phyloP scores from a whole-genome alignment of 2,113 vertebrate species.

The Chaenocephalus aceratus region DNA sequence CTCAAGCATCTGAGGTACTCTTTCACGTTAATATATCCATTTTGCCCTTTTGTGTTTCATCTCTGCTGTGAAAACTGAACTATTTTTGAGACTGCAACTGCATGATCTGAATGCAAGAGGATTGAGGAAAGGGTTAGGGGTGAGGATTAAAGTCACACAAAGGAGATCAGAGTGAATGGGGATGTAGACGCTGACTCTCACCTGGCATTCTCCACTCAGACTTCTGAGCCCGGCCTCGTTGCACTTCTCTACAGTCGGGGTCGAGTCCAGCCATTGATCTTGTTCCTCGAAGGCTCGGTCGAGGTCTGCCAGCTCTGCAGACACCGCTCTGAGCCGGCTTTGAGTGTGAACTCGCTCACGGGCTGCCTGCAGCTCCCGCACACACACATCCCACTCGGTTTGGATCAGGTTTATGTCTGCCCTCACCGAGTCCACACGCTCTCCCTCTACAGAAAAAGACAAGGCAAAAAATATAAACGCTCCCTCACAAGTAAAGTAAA shows the following conservation, averaged over 20 bases:
- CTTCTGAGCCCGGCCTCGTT: constrained; percentile 65
- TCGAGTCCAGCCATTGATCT: constrained; percentile 84
- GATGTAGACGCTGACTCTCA: constrained; percentile 58
- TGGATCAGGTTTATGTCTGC: constrained; percentile 79
- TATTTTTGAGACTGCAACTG: not conserved
- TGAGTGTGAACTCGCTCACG: constrained; percentile 83
- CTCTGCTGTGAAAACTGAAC: constrained; percentile 7
- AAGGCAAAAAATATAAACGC: not conserved
- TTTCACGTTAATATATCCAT: not conserved
- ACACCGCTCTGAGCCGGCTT: constrained; percentile 83
- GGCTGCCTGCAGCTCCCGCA: constrained; percentile 83
- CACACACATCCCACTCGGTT: constrained; percentile 85
- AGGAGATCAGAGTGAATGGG: not conserved
- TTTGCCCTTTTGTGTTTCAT: not conserved
- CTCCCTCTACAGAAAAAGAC: constrained; percentile 80
- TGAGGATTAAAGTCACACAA: constrained; percentile 8
- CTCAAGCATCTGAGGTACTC: not conserved
- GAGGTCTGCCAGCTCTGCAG: constrained; percentile 83
- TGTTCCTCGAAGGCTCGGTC: constrained; percentile 82
- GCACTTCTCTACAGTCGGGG: constrained; percentile 14
- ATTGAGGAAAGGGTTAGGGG: not conserved
- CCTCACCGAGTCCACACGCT: constrained; percentile 68
- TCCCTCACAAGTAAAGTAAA: not conserved
- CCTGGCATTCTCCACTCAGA: constrained; percentile 86
- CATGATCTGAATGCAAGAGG: not conserved